Conservation (phyloP, 2,888 invertebrate genomes). For the Tetropium fuscum region DNA sequence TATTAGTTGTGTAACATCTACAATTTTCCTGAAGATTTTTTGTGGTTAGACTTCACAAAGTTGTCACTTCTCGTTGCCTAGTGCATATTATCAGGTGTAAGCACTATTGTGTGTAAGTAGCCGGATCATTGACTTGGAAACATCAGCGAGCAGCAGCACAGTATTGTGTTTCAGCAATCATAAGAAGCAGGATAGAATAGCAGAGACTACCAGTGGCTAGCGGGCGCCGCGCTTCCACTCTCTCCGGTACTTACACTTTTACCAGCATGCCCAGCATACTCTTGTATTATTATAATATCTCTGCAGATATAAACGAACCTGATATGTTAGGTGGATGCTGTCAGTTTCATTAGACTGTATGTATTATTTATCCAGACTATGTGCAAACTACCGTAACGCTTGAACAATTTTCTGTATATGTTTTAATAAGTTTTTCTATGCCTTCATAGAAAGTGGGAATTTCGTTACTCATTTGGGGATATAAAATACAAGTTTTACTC, state of each 20-base stretch:
- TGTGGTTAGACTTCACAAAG: too few species aligned
- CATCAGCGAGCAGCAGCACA: neutral
- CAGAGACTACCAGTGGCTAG: constrained; percentile 12
- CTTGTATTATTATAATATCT: constrained; percentile 3
- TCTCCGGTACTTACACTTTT: constrained; percentile 31
- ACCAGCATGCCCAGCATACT: neutral
- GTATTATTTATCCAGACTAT: too few species aligned
- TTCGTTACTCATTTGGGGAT: too few species aligned
- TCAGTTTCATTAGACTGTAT: neutral
- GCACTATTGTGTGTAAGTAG: neutral
- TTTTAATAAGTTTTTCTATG: too few species aligned
- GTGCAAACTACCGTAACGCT: too few species aligned
- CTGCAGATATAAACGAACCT: neutral
- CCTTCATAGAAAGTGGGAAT: too few species aligned
- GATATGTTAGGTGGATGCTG: neutral
- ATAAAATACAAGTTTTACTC: too few species aligned
- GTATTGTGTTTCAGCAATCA: neutral
- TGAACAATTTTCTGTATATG: too few species aligned
- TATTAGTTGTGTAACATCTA: too few species aligned
- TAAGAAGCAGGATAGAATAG: constrained; percentile 5
- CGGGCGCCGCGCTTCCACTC: constrained; percentile 24
- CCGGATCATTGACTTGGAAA: constrained; percentile 27
- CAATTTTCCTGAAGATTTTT: too few species aligned
- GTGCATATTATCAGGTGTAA: neutral
- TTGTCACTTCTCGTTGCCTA: neutral